These are phyloP conservation scores for Chelonus formosanus DNA, from an alignment of 2,888 invertebrate genomes.

Conservation along the genomic window DNA sequence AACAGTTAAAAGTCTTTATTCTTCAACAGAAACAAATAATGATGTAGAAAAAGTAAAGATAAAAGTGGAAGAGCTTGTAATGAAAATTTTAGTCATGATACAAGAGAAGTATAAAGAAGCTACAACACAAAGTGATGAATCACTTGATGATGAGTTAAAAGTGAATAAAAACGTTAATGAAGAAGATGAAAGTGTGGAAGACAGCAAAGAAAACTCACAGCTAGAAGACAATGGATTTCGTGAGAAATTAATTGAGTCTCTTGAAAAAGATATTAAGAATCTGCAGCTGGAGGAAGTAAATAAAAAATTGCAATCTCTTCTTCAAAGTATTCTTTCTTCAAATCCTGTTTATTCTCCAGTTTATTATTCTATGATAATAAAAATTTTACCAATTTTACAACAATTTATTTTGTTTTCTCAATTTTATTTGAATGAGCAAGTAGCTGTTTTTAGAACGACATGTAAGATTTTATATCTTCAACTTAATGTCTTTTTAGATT, in stretches of 20 bases:
- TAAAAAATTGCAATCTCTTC: constrained; percentile 51
- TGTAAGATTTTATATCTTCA: constrained; percentile 86
- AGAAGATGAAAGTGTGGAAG: constrained; percentile 49
- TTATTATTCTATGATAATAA: constrained; percentile 58
- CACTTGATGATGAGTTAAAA: constrained; percentile 56
- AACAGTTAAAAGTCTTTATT: constrained; percentile 42
- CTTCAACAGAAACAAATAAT: constrained; percentile 48
- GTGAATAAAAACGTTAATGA: constrained; percentile 54
- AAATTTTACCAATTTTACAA: constrained; percentile 76
- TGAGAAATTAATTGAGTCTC: constrained; percentile 71
- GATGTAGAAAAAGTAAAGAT: constrained; percentile 44
- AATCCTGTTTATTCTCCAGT: constrained; percentile 24
- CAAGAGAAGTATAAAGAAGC: constrained; percentile 70
- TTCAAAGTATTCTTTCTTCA: constrained; percentile 46
- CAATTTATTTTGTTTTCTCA: constrained; percentile 80
- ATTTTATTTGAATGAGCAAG: constrained; percentile 81
- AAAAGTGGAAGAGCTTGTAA: constrained; percentile 66
- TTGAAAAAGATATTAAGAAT: constrained; percentile 71
- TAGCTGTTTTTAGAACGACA: constrained; percentile 80
- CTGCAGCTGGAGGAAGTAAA: constrained; percentile 68
- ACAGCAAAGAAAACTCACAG: constrained; percentile 67
- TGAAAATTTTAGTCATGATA: constrained; percentile 68
- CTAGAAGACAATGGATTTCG: constrained; percentile 75
- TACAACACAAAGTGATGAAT: constrained; percentile 57
- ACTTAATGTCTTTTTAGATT: constrained; percentile 83